phyloP scores from a whole-genome alignment of 2,888 invertebrate genomes.

The Alcis repandata region DNA sequence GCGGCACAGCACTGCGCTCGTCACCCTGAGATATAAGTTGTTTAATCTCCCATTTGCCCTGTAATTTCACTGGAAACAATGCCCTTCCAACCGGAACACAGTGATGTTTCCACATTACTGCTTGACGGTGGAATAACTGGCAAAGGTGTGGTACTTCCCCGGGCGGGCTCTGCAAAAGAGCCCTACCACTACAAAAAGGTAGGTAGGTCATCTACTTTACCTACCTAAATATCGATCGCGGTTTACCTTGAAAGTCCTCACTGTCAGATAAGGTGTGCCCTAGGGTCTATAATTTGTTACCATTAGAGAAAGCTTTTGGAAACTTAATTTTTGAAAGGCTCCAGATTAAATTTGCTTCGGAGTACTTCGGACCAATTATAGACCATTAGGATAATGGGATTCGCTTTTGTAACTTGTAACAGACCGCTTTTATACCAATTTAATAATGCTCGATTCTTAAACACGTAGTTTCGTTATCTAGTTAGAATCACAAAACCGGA shows the following conservation, averaged over 20 bases:
- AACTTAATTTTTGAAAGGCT: constrained; percentile 19
- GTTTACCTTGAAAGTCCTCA: constrained; percentile 25
- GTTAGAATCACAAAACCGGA: too few relatives aligned
- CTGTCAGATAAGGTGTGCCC: constrained; percentile 20
- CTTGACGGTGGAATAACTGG: too few relatives aligned
- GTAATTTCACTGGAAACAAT: too few relatives aligned
- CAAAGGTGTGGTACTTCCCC: too few relatives aligned
- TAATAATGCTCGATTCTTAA: neutral
- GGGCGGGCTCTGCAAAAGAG: too few relatives aligned
- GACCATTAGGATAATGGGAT: constrained; percentile 21
- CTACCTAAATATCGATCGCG: constrained; percentile 27
- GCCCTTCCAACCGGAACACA: too few relatives aligned
- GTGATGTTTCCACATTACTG: too few relatives aligned
- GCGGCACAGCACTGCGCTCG: too few relatives aligned
- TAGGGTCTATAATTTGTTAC: constrained; percentile 27
- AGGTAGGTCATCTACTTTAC: neutral
- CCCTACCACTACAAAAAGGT: too few relatives aligned
- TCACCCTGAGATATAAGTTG: too few relatives aligned
- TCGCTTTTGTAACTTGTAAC: constrained; percentile 8
- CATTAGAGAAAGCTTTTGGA: constrained; percentile 18
- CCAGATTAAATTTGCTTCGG: constrained; percentile 20
- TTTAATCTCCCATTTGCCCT: too few relatives aligned
- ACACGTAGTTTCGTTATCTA: neutral
- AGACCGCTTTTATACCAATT: neutral
- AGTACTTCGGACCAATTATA: constrained; percentile 20